Conservation (phyloP, 2,888 invertebrate species). For the Harpalus rufipes region DNA sequence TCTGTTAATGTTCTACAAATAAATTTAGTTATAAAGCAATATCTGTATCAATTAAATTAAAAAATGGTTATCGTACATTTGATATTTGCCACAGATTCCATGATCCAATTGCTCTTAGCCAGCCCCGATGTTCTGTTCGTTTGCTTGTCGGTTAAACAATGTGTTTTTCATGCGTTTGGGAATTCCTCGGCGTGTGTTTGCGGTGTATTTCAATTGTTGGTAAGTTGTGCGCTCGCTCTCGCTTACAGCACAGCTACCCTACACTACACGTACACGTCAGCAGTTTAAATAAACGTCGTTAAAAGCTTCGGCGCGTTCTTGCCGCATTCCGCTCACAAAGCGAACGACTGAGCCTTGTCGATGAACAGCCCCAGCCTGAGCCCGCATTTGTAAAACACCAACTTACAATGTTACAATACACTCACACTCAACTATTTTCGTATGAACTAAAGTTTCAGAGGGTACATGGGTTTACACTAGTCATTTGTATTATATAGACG, state of each 20-base stretch:
- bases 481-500: too few species aligned
- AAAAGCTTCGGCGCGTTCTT: conserved; percentile 62
- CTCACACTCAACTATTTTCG: conserved; percentile 35
- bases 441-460: background rate
- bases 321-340: conserved; percentile 65
- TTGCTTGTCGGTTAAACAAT: too few species aligned
- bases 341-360: conserved; percentile 64
- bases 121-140: too few species aligned
- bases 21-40: too few species aligned
- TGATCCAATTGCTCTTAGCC: too few species aligned
- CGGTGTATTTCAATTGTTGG: conserved; percentile 71
- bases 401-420: conserved; percentile 14
- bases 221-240: conserved; percentile 69
- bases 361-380: conserved; percentile 21
- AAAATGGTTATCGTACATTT: too few species aligned
- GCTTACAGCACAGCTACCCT: background rate
- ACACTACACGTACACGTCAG: conserved; percentile 68
- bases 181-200: conserved; percentile 2
- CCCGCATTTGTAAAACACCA: conserved; percentile 48
- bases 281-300: conserved; percentile 69
- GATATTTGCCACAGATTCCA: too few species aligned
- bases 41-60: too few species aligned
- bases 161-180: background rate
- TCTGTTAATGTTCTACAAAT: too few species aligned
- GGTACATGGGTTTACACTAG: too few species aligned